These are phyloP conservation scores for Drosophila meridiana DNA, from an alignment of 2,888 invertebrate genomes.

Conservation along the genomic window DNA sequence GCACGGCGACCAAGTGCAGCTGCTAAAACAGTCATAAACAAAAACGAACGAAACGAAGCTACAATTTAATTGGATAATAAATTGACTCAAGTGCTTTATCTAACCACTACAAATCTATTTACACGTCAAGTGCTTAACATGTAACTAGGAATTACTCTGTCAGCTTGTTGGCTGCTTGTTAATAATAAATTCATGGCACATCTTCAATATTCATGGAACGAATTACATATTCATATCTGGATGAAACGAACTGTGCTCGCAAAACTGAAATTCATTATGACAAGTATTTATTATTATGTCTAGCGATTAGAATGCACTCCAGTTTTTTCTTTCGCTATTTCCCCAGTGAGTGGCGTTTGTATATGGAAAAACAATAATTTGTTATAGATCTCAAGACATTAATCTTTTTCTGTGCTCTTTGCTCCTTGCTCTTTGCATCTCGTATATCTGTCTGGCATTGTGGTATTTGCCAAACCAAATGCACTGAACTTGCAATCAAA, in stretches of 20 bases:
- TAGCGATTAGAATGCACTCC: constrained; percentile 6
- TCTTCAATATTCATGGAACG: background rate
- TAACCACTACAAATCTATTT: constrained; percentile 2
- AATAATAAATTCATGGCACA: background rate
- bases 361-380: constrained; percentile 36
- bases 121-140: constrained; percentile 1
- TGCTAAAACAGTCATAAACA: constrained; percentile 37
- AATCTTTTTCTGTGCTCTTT: constrained; percentile 26
- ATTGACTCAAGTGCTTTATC: constrained; percentile 6
- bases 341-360: constrained; percentile 2
- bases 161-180: background rate
- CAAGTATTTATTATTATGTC: constrained; percentile 3
- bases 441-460: constrained; percentile 26
- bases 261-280: constrained; percentile 1
- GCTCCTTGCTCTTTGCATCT: background rate
- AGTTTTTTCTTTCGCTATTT: constrained; percentile 5
- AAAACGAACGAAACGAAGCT: constrained; percentile 4
- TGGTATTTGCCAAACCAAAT: constrained; percentile 48
- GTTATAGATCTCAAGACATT: constrained; percentile 32
- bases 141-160: background rate
- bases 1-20: constrained; percentile 34
- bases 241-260: background rate
- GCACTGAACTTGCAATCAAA: constrained; percentile 56
- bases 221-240: constrained; percentile 1
- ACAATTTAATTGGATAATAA: constrained; percentile 6